Base-by-base conservation (phyloP, 2,797 vertebrate species). In the Chromis chromis region DNA sequence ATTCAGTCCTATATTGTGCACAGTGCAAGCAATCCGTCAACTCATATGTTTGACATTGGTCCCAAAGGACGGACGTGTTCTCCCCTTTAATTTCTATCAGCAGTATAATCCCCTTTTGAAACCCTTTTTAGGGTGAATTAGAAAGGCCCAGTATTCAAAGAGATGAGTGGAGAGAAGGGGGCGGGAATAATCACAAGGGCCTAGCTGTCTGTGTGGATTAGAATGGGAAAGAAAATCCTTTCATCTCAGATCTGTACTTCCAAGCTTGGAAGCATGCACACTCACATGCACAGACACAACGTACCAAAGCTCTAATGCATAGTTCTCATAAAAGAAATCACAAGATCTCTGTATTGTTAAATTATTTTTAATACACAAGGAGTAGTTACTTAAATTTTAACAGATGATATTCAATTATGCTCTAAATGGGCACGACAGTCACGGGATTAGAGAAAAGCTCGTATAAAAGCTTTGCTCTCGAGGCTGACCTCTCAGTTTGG, bases 121-220 rank as follows among this genome's bases (percentile, higher is more conserved):
- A 93, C 75, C 88, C 89, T 94, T 94, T 94, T 93, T 92, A 89
- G 91, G 90, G 90, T 91, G 92, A 93, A 94, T 94, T 94, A 94
- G 88, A 94, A 94, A 92, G 90, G 84, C 89, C 86, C 85, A 53
- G 87, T 81, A 94, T 92, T 95, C 91, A 93, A 89, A 91, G 91
- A 90, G 91, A 91, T 86, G 90, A 92, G 89, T 83, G 84, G 71
- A 87, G 82, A 82, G 83, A 88, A 83, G 86, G 70, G 85, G 89
- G 90, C 44, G 84, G 89, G 90, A 93, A 92, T 92, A 93, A 91
- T 91, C 93, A 94, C 91, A 93, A 92, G 90, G 89, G 91, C 83
- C 92, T 85, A 22, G 91, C 92, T 92, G 93, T 92, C 92, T 93
- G 87, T 88, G 89, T 90, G 91, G 93, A 94, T 95, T 93, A 94